phyloP scores from a whole-genome alignment of 2,113 vertebrate species.

The Natator depressus region DNA sequence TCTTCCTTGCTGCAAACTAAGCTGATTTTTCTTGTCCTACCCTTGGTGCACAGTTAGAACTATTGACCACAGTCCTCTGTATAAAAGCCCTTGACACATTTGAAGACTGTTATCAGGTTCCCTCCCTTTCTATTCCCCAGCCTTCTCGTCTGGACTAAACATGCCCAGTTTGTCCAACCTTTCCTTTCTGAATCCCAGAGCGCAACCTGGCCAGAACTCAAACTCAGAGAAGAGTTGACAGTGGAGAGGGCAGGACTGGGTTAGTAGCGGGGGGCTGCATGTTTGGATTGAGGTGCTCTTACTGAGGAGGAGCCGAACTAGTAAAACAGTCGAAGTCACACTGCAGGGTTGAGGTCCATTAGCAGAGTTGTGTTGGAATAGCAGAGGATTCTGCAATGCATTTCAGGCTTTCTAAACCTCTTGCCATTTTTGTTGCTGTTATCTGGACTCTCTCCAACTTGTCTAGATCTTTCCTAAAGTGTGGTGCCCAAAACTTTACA shows the following conservation, averaged over 20 bases:
- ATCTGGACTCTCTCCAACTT: background rate
- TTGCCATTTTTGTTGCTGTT: background rate
- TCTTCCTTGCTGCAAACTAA: background rate
- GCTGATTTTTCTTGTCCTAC: background rate
- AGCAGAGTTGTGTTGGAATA: background rate
- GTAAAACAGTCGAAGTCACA: background rate
- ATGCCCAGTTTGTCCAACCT: background rate
- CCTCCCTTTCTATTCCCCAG: no score
- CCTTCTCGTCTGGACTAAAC: background rate
- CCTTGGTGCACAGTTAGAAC: background rate
- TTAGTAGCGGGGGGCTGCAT: background rate
- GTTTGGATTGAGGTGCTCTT: background rate
- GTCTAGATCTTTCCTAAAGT: background rate
- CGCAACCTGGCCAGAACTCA: background rate
- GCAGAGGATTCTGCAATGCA: background rate
- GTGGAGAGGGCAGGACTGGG: background rate
- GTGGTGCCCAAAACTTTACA: background rate
- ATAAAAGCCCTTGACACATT: background rate
- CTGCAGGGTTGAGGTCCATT: background rate
- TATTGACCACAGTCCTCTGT: background rate
- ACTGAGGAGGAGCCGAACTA: background rate
- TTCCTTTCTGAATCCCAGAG: background rate
- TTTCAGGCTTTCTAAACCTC: background rate
- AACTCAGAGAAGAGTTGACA: background rate
- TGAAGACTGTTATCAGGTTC: background rate